Conservation (phyloP, 2,888 invertebrate genomes). For the Clostera curtula region DNA sequence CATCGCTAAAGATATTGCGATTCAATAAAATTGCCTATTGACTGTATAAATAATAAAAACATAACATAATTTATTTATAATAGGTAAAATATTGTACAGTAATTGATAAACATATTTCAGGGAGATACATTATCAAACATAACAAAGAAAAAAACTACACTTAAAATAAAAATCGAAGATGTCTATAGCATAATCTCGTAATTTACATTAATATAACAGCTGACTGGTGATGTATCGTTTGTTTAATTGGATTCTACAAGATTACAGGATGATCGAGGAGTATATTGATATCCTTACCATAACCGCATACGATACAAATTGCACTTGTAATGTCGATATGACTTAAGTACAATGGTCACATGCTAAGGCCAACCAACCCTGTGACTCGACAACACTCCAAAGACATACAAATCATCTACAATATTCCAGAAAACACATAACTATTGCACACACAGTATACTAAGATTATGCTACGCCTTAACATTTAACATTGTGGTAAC, state of each 20-base stretch:
- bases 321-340: conserved; percentile 28
- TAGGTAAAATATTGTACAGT: conserved; percentile 51
- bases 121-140: conserved; percentile 61
- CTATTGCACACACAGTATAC: conserved; percentile 65
- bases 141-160: conserved; percentile 58
- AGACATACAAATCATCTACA: conserved; percentile 28
- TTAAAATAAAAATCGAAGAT: conserved; percentile 33
- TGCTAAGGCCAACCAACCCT: conserved; percentile 53
- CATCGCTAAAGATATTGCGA: conserved; percentile 40
- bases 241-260: conserved; percentile 18
- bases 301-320: conserved; percentile 26
- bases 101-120: conserved; percentile 50
- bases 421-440: conserved; percentile 34
- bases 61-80: conserved; percentile 40
- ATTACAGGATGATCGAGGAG: conserved; percentile 17
- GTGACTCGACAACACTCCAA: conserved; percentile 37
- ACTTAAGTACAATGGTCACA: conserved; percentile 35
- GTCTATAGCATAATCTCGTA: conserved; percentile 58
- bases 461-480: conserved; percentile 55
- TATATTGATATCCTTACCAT: conserved; percentile 21
- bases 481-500: conserved; percentile 55
- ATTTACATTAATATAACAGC: conserved; percentile 28
- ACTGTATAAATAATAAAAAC: conserved; percentile 63
- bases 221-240: conserved; percentile 34
- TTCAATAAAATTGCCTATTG: conserved; percentile 56